Conservation (phyloP, 2,797 vertebrate species). For the Oreochromis mossambicus region DNA sequence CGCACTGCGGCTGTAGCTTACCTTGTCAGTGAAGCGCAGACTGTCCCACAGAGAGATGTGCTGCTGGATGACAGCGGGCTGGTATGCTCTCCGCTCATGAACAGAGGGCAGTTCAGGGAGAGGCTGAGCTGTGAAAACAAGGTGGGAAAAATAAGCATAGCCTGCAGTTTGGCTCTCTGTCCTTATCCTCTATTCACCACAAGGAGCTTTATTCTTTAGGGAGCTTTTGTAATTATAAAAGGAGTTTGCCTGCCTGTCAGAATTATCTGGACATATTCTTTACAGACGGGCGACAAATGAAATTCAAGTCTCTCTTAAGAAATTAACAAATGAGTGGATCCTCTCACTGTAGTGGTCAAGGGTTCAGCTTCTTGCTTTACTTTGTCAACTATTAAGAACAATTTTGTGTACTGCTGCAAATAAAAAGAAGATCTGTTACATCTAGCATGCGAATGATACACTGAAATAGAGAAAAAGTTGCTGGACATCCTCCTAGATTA, state of each 20-base stretch:
- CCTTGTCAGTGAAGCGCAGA: constrained; percentile 65
- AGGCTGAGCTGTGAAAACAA: constrained; percentile 50
- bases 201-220: not conserved
- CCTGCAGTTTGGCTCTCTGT: not conserved
- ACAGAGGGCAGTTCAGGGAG: constrained; percentile 56
- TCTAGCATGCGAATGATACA: not conserved
- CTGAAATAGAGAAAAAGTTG: not conserved
- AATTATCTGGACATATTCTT: not conserved
- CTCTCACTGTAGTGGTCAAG: not conserved
- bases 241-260: not conserved
- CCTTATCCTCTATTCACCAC: not conserved
- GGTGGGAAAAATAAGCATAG: not conserved
- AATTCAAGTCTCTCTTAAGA: not conserved
- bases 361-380: not conserved
- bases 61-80: constrained; percentile 52
- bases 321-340: not conserved
- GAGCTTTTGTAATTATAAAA: not conserved
- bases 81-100: constrained; percentile 46
- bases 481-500: not conserved
- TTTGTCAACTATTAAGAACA: not conserved
- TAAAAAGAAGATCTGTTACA: not conserved
- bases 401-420: not conserved
- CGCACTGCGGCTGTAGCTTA: constrained; percentile 3
- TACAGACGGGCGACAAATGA: not conserved
- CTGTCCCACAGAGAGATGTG: constrained; percentile 74